Conservation (phyloP, 2,797 vertebrate species). For the Brachymystax lenok region DNA sequence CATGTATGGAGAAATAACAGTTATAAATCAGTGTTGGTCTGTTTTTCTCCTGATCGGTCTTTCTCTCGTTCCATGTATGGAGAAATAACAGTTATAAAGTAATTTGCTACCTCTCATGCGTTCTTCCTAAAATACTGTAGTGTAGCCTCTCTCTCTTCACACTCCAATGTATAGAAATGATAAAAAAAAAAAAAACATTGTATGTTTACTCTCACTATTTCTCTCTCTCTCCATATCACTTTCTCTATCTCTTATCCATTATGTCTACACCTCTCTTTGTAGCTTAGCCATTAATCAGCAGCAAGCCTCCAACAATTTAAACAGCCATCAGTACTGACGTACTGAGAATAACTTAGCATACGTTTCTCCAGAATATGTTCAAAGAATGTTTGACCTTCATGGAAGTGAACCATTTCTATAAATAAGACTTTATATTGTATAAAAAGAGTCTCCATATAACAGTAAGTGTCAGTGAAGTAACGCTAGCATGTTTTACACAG, state of each 20-base stretch:
- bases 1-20: not conserved
- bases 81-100: not conserved
- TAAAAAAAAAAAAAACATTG: not conserved
- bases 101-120: not conserved
- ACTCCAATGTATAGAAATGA: not conserved
- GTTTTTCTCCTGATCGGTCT: constrained; percentile 29
- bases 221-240: constrained; percentile 1
- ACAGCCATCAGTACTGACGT: not conserved
- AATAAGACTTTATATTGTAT: not conserved
- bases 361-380: not conserved
- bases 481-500: not conserved
- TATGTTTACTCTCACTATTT: too few relatives aligned
- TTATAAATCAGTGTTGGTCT: not conserved
- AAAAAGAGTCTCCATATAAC: not conserved
- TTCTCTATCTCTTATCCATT: not conserved
- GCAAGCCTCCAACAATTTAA: not conserved
- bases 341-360: not conserved
- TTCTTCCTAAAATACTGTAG: too few relatives aligned
- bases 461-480: not conserved
- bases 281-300: not conserved
- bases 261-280: not conserved
- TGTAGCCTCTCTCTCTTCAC: too few relatives aligned
- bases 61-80: constrained; percentile 10
- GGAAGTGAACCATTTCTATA: not conserved
- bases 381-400: not conserved